These are phyloP conservation scores for Escarpia spicata DNA, from an alignment of 2,888 invertebrate genomes.

Conservation along the genomic window DNA sequence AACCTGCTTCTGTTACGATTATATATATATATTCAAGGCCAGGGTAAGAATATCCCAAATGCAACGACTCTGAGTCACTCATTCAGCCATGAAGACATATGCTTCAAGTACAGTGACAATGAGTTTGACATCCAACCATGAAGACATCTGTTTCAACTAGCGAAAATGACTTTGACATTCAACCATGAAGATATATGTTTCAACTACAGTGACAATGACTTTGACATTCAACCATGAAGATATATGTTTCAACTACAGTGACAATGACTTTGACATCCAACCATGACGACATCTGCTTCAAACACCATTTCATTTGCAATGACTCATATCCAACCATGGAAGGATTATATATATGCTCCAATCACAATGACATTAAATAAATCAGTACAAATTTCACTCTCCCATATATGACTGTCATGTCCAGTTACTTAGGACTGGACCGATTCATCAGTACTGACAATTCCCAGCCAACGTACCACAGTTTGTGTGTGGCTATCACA, in stretches of 20 bases:
- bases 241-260: background rate
- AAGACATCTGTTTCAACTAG: background rate
- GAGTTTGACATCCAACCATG: background rate
- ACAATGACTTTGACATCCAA: slow-evolving; percentile 6
- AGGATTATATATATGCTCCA: background rate
- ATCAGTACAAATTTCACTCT: background rate
- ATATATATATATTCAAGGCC: no score
- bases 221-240: background rate
- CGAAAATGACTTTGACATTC: no score
- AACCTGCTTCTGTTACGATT: no score
- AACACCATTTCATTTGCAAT: no score
- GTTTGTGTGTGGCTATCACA: background rate
- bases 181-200: no score
- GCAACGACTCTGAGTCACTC: background rate
- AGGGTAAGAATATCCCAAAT: background rate
- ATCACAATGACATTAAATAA: background rate
- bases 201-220: background rate
- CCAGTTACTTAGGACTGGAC: background rate
- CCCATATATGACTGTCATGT: background rate
- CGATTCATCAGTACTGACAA: background rate
- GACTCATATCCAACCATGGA: background rate
- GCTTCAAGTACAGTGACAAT: background rate
- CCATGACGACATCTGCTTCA: background rate
- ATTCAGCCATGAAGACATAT: background rate
- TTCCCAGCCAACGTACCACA: no score